Evolutionary conservation across 53 echinoderm and acorn worm species (phyloP).

Genomic region (Zoroaster sp.): DNA sequence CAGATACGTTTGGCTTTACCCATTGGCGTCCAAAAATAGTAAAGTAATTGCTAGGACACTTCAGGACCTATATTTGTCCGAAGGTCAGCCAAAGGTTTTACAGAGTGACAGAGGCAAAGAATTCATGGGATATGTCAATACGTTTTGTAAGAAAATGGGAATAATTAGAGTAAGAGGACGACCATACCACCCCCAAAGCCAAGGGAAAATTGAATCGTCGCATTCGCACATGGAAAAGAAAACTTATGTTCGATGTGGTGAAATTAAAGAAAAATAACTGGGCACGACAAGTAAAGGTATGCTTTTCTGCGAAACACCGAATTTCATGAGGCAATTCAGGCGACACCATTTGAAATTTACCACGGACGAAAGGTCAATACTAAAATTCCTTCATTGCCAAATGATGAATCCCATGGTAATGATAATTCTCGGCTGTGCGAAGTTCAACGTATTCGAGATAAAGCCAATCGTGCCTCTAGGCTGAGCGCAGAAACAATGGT

Average conservation of each 20-base stretch:
- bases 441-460: too few relatives aligned
- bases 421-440: too few relatives aligned
- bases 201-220: background rate
- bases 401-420: too few relatives aligned
- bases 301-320: slow-evolving; percentile 2
- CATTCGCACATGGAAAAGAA: background rate
- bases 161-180: too few relatives aligned
- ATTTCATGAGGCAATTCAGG: background rate
- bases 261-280: background rate
- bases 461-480: too few relatives aligned
- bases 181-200: background rate
- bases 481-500: too few relatives aligned
- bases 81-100: background rate
- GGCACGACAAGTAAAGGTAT: background rate
- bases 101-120: slow-evolving; percentile 1
- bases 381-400: background rate
- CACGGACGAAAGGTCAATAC: background rate
- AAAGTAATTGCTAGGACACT: background rate
- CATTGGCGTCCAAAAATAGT: background rate
- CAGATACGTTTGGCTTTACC: background rate
- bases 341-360: slow-evolving; percentile 2
- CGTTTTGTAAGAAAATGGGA: background rate
- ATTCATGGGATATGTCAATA: background rate
- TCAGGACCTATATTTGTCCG: background rate
- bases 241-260: background rate